Percentiles rank a stretch among this genome's conserved stretches.
phyloP scores from a whole-genome alignment of 2,888 invertebrate genomes.

The Rapana venosa region DNA sequence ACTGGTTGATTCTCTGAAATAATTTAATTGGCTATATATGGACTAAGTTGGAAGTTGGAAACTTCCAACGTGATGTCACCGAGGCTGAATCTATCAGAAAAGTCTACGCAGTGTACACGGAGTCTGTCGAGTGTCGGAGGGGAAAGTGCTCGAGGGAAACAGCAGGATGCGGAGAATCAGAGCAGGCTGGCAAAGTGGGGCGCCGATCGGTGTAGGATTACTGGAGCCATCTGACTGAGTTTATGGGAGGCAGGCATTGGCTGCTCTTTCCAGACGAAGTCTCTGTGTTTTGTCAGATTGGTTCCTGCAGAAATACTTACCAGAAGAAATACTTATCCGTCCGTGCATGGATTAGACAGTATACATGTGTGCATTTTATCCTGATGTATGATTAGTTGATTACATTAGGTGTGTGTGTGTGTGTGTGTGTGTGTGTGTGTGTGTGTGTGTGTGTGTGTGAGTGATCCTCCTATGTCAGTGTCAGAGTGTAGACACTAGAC shows the following conservation, averaged over 20 bases:
- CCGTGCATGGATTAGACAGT: too few relatives aligned
- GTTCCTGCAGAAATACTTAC: background rate
- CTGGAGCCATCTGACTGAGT: conserved; percentile 40
- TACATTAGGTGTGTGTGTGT: too few relatives aligned
- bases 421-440: too few relatives aligned
- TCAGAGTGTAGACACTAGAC: background rate
- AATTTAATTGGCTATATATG: background rate
- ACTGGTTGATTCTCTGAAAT: background rate
- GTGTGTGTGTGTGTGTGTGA: background rate
- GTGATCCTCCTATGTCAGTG: background rate
- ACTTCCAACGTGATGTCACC: conserved; percentile 47
- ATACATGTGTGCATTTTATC: too few relatives aligned
- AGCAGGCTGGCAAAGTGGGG: conserved; percentile 41
- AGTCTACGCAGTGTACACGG: background rate
- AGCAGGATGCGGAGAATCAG: conserved; percentile 16
- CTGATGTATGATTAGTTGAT: too few relatives aligned
- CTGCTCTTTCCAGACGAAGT: conserved; percentile 30
- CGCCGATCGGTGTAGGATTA: conserved; percentile 43
- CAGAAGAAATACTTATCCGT: background rate
- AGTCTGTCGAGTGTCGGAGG: conserved; percentile 27
- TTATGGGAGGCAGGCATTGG: conserved; percentile 41
- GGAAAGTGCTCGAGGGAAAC: background rate
- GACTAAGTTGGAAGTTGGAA: conserved; percentile 48
- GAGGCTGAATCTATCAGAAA: background rate
- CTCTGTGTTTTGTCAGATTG: background rate